A percentile compares a stretch with the other conserved stretches of the same genome.
phyloP scores from a whole-genome alignment of 2,113 vertebrate genomes.

The Romanogobio albipinnatus region DNA sequence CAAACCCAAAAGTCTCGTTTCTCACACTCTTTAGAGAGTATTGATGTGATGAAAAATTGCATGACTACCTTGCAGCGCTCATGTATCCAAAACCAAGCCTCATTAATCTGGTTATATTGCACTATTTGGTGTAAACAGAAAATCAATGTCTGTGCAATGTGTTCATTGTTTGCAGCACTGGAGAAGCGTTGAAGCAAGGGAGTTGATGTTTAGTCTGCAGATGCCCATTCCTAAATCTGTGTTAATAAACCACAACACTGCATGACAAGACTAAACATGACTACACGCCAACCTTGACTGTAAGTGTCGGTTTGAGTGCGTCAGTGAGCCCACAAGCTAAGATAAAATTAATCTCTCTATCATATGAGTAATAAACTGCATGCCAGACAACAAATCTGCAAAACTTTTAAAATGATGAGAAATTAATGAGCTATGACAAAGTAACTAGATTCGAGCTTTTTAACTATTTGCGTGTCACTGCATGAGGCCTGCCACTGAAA shows the following conservation, averaged over 20 bases:
- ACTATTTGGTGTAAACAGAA: conserved; percentile 10
- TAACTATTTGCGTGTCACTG: not conserved
- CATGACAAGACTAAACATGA: conserved; percentile 37
- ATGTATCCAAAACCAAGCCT: not conserved
- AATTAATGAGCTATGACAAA: conserved; percentile 1
- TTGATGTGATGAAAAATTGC: not conserved
- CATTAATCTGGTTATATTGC: conserved; percentile 21
- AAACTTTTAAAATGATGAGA: not conserved
- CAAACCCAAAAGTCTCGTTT: not conserved
- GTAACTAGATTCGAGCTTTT: not conserved
- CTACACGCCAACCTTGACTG: not conserved
- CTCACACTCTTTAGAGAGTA: not conserved
- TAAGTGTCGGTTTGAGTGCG: not conserved
- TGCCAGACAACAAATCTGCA: not conserved
- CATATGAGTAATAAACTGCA: not conserved
- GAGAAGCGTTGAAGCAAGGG: not conserved
- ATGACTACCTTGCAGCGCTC: conserved; percentile 19
- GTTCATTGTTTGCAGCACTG: conserved; percentile 20
- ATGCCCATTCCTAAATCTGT: conserved; percentile 17
- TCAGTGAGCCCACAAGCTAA: not conserved
- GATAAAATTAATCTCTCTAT: not conserved
- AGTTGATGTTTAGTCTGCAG: conserved; percentile 11
- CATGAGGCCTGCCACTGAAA: not conserved
- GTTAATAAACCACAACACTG: conserved; percentile 42
- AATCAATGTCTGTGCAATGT: conserved; percentile 13